phyloP scores from a whole-genome alignment of 1,140 invertebrate genomes.

The Trissolcus basalis region DNA sequence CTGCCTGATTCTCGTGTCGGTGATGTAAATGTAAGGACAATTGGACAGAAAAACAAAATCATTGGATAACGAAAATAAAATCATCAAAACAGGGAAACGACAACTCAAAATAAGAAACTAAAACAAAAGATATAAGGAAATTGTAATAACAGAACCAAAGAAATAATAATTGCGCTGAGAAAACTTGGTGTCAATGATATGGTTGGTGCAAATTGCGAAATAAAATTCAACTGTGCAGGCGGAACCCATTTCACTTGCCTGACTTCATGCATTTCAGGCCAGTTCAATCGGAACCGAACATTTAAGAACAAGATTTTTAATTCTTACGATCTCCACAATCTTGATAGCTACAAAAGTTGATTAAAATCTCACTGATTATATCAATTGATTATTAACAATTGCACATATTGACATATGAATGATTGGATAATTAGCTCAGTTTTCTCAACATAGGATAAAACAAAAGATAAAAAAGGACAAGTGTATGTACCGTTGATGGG shows the following conservation, averaged over 20 bases:
- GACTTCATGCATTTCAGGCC: too few species aligned
- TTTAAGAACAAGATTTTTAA: too few species aligned
- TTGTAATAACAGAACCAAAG: conserved; percentile 10
- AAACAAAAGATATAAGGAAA: conserved; percentile 44
- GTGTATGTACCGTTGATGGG: conserved; percentile 69
- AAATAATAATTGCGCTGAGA: conserved; percentile 32
- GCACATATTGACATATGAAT: too few species aligned
- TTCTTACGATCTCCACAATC: too few species aligned
- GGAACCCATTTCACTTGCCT: too few species aligned
- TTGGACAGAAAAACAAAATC: conserved; percentile 7
- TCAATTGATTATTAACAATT: conserved; percentile 1
- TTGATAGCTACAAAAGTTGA: too few species aligned
- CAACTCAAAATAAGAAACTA: conserved; percentile 4
- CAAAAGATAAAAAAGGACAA: conserved; percentile 28
- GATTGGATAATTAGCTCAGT: neutral
- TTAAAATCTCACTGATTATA: neutral
- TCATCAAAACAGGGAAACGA: conserved; percentile 14
- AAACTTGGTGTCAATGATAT: conserved; percentile 14
- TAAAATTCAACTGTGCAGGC: too few species aligned
- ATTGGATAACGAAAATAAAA: conserved; percentile 12
- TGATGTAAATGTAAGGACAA: conserved; percentile 28
- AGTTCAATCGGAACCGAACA: too few species aligned
- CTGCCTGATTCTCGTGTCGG: conserved; percentile 36
- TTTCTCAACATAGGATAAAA: conserved; percentile 25
- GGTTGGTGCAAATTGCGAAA: too few species aligned